phyloP scores from a whole-genome alignment of 2,113 vertebrate species.

The Holacanthus passer region DNA sequence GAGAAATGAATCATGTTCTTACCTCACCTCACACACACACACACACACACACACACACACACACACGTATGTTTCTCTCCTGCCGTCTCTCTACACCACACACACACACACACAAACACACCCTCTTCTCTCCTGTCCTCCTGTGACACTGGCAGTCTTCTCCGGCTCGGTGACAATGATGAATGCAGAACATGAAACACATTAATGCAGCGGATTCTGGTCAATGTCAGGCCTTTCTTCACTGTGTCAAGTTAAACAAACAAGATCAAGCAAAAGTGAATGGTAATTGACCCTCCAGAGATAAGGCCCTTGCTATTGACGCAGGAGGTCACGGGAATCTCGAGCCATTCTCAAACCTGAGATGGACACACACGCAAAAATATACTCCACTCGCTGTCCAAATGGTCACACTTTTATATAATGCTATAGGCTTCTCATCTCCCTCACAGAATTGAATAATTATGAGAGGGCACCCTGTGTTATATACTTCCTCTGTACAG shows the following conservation, averaged over 20 bases:
- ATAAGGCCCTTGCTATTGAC: conserved; percentile 87
- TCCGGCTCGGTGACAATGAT: conserved; percentile 92
- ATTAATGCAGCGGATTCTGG: conserved; percentile 97
- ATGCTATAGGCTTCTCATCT: conserved; percentile 22
- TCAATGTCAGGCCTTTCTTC: conserved; percentile 98
- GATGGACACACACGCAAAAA: conserved; percentile 49
- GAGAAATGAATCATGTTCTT: conserved; percentile 48
- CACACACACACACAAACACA: conserved; percentile 26
- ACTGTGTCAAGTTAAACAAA: conserved; percentile 99
- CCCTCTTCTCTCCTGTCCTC: conserved; percentile 52
- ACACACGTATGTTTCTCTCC: conserved; percentile 1
- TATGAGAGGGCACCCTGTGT: conserved; percentile 19
- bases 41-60: background rate
- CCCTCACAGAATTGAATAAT: conserved; percentile 45
- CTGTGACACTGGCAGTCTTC: conserved; percentile 82
- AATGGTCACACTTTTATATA: conserved; percentile 24
- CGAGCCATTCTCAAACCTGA: conserved; percentile 41
- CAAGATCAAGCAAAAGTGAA: conserved; percentile 95
- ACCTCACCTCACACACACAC: conserved; percentile 11
- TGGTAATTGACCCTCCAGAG: conserved; percentile 96
- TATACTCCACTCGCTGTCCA: conserved; percentile 28
- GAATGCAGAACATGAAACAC: conserved; percentile 98
- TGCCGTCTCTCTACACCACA: background rate
- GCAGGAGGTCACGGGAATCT: conserved; percentile 85
- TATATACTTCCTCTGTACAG: conserved; percentile 41